Percentiles rank a stretch among this genome's conserved stretches.
These are phyloP conservation scores for Poeciliopsis occidentalis DNA, from an alignment of 2,113 vertebrate species.

Conservation along the genomic window DNA sequence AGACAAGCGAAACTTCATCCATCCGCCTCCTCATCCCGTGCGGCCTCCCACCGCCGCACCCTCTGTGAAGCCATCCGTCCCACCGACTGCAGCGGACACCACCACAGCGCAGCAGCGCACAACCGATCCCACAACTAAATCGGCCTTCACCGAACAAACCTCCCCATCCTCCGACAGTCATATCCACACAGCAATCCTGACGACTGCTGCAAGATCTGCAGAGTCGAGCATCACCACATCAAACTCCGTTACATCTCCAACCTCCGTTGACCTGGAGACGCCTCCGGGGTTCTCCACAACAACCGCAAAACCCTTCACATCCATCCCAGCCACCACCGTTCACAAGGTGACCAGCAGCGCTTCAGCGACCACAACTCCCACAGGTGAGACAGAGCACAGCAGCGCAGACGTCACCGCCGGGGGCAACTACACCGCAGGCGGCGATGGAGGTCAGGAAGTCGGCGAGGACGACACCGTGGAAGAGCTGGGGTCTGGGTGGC, in stretches of 20 bases:
- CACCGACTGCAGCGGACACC: neutral
- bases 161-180: neutral
- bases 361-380: constrained; percentile 27
- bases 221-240: constrained; percentile 14
- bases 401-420: constrained; percentile 82
- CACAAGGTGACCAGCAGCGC: constrained; percentile 10
- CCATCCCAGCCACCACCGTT: constrained; percentile 10
- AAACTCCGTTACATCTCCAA: neutral
- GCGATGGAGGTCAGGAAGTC: constrained; percentile 27
- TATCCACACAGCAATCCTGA: neutral
- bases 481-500: constrained; percentile 60
- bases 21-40: constrained; percentile 53
- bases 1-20: constrained; percentile 79
- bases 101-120: neutral
- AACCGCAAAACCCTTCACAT: constrained; percentile 1
- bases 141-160: constrained; percentile 1
- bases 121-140: neutral
- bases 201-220: constrained; percentile 8
- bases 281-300: neutral
- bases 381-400: constrained; percentile 70
- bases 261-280: neutral
- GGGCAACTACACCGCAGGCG: constrained; percentile 77
- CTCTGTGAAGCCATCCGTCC: constrained; percentile 14
- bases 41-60: constrained; percentile 48
- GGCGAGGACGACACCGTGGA: constrained; percentile 22